phyloP scores from a whole-genome alignment of 1,140 invertebrate genomes.

The Pseudomyrmex concolor region DNA sequence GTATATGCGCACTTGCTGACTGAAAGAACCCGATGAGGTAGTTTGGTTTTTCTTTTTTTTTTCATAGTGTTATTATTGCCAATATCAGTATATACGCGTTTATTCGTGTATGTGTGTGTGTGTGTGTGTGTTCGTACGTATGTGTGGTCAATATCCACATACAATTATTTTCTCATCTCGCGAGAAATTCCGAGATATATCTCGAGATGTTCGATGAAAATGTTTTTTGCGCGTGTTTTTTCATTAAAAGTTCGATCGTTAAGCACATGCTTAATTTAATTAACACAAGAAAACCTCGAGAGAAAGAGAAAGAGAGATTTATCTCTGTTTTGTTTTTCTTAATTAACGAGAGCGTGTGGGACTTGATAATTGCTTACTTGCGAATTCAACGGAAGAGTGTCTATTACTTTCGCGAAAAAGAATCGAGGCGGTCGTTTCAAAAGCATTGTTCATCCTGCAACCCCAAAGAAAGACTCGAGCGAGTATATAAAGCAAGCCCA shows the following conservation, averaged over 20 bases:
- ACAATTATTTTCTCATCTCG: neutral
- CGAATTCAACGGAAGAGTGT: neutral
- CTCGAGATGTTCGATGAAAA: slow-evolving; percentile 12
- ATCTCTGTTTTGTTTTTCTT: too few species aligned
- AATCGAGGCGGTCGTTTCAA: neutral
- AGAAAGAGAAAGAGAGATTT: too few species aligned
- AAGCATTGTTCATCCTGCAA: slow-evolving; percentile 51
- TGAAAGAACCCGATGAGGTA: slow-evolving; percentile 62
- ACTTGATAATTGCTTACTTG: neutral
- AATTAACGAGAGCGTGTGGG: neutral
- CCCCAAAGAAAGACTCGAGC: slow-evolving; percentile 9
- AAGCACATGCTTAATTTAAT: too few species aligned
- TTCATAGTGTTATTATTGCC: slow-evolving; percentile 53
- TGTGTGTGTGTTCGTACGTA: slow-evolving; percentile 6
- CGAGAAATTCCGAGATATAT: neutral
- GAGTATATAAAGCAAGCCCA: slow-evolving; percentile 29
- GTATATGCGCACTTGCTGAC: slow-evolving; percentile 60
- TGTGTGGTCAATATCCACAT: neutral
- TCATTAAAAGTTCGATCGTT: too few species aligned
- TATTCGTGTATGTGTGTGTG: slow-evolving; percentile 13
- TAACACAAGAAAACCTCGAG: too few species aligned
- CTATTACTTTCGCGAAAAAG: slow-evolving; percentile 7
- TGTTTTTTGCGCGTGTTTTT: neutral
- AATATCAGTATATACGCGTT: slow-evolving; percentile 29
- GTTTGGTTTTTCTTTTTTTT: slow-evolving; percentile 23